A percentile compares a stretch with the other conserved stretches of the same genome.
phyloP scores from a whole-genome alignment of 2,797 vertebrate genomes.

The Scleropages formosus region DNA sequence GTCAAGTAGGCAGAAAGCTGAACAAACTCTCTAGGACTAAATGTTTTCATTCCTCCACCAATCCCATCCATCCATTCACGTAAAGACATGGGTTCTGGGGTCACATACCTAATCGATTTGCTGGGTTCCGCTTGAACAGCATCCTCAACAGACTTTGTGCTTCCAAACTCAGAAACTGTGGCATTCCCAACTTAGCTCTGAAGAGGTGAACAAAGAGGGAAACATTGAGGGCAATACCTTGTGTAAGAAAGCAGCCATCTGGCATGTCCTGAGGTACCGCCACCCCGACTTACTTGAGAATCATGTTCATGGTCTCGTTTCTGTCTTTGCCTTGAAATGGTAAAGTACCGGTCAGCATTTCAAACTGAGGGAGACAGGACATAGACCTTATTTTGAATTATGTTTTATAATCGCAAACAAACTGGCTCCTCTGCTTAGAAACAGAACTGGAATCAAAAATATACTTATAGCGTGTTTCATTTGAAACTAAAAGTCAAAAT shows the following conservation, averaged over 20 bases:
- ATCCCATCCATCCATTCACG: neutral
- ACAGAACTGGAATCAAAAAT: too few species aligned
- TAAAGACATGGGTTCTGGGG: neutral
- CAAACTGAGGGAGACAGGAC: slow-evolving; percentile 74
- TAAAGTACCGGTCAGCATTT: slow-evolving; percentile 96
- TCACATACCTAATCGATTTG: slow-evolving; percentile 87
- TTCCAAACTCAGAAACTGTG: slow-evolving; percentile 94
- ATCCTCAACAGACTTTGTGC: slow-evolving; percentile 95
- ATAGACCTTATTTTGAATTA: neutral
- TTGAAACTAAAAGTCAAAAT: too few species aligned
- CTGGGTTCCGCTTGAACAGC: slow-evolving; percentile 96
- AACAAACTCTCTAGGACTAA: neutral
- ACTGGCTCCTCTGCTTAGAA: too few species aligned
- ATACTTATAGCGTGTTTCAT: too few species aligned
- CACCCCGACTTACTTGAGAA: slow-evolving; percentile 86
- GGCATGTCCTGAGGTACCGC: neutral
- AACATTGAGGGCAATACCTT: neutral
- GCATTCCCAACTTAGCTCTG: slow-evolving; percentile 97
- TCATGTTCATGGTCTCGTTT: slow-evolving; percentile 99
- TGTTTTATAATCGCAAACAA: too few species aligned
- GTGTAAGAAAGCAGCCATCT: neutral
- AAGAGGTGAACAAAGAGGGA: slow-evolving; percentile 10
- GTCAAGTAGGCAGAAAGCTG: too few species aligned
- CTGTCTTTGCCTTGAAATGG: slow-evolving; percentile 98
- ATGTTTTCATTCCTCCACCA: neutral